phyloP scores from a whole-genome alignment of 23 tunicate species.

The Phallusia fumigata region DNA sequence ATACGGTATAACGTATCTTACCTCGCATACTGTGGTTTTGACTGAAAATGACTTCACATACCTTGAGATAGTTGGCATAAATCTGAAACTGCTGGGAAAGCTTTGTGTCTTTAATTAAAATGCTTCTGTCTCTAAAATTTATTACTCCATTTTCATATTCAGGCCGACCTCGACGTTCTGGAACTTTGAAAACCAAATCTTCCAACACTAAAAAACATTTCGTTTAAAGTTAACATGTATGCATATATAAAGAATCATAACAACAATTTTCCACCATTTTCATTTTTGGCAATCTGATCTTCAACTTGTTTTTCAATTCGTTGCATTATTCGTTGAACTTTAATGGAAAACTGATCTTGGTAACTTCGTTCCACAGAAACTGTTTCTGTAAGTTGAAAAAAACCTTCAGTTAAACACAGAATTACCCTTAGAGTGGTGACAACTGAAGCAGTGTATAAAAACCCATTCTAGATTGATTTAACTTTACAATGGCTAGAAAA shows the following conservation, averaged over 20 bases:
- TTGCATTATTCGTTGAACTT: constrained; percentile 16
- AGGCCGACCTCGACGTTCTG: constrained; percentile 26
- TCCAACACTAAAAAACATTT: too few species aligned
- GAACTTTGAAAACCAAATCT: constrained; percentile 14
- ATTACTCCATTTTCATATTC: constrained; percentile 41
- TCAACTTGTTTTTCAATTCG: constrained; percentile 16
- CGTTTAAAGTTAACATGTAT: not conserved
- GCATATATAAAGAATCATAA: not conserved
- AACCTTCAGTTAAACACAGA: too few species aligned
- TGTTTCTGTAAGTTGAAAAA: constrained; percentile 2
- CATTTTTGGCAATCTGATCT: not conserved
- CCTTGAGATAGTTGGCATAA: constrained; percentile 24
- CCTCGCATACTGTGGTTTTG: too few species aligned
- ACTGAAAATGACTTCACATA: not conserved
- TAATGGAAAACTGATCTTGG: constrained; percentile 1
- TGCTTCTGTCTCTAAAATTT: constrained; percentile 24
- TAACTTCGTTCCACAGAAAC: constrained; percentile 12
- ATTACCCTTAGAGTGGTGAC: too few species aligned
- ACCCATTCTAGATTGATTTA: too few species aligned
- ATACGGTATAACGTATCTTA: too few species aligned
- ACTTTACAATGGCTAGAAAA: too few species aligned
- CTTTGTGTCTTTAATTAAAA: constrained; percentile 16
- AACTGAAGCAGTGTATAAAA: too few species aligned
- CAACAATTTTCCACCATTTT: constrained; percentile 21
- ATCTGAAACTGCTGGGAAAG: constrained; percentile 21